These are phyloP conservation scores for Porites lutea DNA, from an alignment of 64 coral and sea anemone genomes.

Conservation along the genomic window DNA sequence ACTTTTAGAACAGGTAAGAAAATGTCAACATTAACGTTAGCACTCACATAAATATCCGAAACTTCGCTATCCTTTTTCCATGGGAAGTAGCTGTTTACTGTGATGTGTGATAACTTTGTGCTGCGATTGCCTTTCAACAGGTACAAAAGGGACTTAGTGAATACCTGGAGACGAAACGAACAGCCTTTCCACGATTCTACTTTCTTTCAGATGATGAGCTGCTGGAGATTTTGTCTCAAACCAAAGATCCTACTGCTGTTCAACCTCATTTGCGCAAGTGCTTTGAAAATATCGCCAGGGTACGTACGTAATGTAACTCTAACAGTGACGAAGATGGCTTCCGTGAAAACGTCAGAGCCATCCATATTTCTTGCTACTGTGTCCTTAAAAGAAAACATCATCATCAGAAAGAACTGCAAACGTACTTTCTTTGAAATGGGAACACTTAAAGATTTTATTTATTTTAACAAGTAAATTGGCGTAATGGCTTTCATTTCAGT, in stretches of 20 bases:
- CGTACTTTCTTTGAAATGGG: too few species aligned
- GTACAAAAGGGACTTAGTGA: conserved; percentile 99
- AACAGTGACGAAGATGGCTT: too few species aligned
- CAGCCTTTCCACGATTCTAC: conserved; percentile 97
- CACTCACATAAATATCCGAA: too few species aligned
- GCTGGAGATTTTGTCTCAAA: conserved; percentile 97
- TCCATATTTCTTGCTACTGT: too few species aligned
- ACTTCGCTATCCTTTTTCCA: too few species aligned
- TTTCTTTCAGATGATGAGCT: conserved; percentile 98
- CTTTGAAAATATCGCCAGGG: conserved; percentile 97
- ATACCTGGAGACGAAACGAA: conserved; percentile 96
- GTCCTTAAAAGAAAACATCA: too few species aligned
- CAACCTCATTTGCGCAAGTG: conserved; percentile 99
- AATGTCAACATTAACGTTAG: not conserved
- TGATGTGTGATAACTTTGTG: not conserved
- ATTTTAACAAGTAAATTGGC: too few species aligned
- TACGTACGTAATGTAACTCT: not conserved
- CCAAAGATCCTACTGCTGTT: conserved; percentile 98
- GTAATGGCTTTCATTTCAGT: too few species aligned
- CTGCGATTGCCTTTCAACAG: not conserved
- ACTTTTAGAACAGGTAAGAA: conserved; percentile 90
- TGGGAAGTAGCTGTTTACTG: too few species aligned
- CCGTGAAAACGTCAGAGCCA: too few species aligned
- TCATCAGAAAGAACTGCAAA: too few species aligned
- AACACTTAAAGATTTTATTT: too few species aligned